Evolutionary conservation across 2,888 invertebrate genomes (phyloP).

Genomic region (Parnassius glacialis): DNA sequence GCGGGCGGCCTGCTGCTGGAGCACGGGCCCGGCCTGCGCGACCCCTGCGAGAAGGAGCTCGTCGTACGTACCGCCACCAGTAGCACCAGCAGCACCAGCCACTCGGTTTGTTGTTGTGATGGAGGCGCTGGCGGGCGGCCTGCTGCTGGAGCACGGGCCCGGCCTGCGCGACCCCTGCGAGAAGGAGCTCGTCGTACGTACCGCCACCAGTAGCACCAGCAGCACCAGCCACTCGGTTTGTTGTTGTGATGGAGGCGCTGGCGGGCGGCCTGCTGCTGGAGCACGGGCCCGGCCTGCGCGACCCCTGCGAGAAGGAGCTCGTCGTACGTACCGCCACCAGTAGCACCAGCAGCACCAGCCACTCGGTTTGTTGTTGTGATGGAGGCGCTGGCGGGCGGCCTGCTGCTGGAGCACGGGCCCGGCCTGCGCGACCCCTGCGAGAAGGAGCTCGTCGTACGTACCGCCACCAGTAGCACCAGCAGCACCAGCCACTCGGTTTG

Average conservation of each 20-base stretch:
- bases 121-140: constrained; percentile 96
- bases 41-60: constrained; percentile 98
- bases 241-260: constrained; percentile 97
- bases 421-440: constrained; percentile 98
- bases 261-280: constrained; percentile 95
- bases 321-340: constrained; percentile 53
- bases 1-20: constrained; percentile 95
- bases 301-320: constrained; percentile 98
- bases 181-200: constrained; percentile 87
- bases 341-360: too few relatives aligned
- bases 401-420: constrained; percentile 93
- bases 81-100: too few relatives aligned
- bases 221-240: too few relatives aligned
- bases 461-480: not conserved
- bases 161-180: constrained; percentile 98
- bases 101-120: constrained; percentile 86
- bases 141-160: constrained; percentile 93
- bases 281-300: constrained; percentile 94
- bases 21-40: constrained; percentile 94
- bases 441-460: constrained; percentile 87
- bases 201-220: not conserved
- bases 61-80: constrained; percentile 53
- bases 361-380: constrained; percentile 86
- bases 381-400: constrained; percentile 96
- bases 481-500: too few relatives aligned